Evolutionary conservation across 1,140 invertebrate species (phyloP), one percentile per base, ranked within the genome.

Genomic region (Mycetomoellerius zeteki): DNA sequence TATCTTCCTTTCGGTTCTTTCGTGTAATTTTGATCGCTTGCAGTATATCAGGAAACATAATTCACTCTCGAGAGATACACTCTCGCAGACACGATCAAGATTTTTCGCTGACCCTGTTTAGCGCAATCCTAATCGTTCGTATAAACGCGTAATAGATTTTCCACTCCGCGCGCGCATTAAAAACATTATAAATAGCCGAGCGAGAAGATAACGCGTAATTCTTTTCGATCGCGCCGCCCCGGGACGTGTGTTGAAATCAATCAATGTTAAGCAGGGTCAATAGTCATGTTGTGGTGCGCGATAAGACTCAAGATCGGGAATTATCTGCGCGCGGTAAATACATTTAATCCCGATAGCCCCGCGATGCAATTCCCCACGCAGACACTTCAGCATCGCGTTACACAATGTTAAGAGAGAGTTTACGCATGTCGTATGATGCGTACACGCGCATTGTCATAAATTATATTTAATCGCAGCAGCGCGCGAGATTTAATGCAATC

Each of bases 61-160:
- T 43, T 84, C 43, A 73, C 33, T 27, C 21, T 24, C 60, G 75
- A 64, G 33, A 82, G 24, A 82, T 58, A 58, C 33, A 43, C 37
- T 43, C 37, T 43, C 37, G 52, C 52, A 24, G 52, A 43, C 78
- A 21, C 19, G 77, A 64, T 81, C 77, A 33, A 65, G 78, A 73
- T 73, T 16, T 84, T 75, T 84, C 47, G 30, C 19, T 73, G 69
- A 84, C 80, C 80, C 80, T 64, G 84, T 78, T 77, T 85, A 65
- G 58, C 72, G 73, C 71, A 64, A 73, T 62, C 50, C 80, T 50
- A 75, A 84, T 75, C 80, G 54, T 27, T 60, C 56, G 65, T 69
- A 14, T 54, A 92, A 89, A 91, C 90, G 92, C 90, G 89, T 84
- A 84, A 84, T 84, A 84, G 80, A 84, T 84, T 84, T 73, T 75